Conservation (phyloP, 1,140 invertebrate species). For the Aphelenchoides avenae region DNA sequence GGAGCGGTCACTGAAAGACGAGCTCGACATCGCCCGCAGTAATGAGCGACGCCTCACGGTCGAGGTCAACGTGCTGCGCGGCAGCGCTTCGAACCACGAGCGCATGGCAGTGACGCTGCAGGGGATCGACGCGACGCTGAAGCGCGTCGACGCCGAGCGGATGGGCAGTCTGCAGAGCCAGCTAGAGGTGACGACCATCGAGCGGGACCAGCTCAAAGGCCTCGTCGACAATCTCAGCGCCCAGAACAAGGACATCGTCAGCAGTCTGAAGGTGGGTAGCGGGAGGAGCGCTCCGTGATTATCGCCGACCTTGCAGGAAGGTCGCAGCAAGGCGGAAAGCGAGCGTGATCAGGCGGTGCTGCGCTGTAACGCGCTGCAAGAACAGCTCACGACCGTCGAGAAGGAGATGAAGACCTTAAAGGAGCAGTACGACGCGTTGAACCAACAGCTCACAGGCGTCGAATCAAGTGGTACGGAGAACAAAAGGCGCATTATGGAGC, state of each 20-base stretch:
- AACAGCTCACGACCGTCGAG: slow-evolving; percentile 14
- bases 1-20: slow-evolving; percentile 19
- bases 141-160: slow-evolving; percentile 32
- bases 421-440: slow-evolving; percentile 18
- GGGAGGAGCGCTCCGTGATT: neutral
- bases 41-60: slow-evolving; percentile 14
- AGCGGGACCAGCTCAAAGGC: slow-evolving; percentile 30
- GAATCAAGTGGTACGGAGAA: neutral
- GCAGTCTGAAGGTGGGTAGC: slow-evolving; percentile 16
- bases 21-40: slow-evolving; percentile 17
- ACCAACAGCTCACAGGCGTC: slow-evolving; percentile 9
- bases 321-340: slow-evolving; percentile 7
- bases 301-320: slow-evolving; percentile 8
- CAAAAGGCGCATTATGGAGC: neutral
- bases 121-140: slow-evolving; percentile 25
- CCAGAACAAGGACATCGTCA: slow-evolving; percentile 21
- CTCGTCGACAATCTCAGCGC: slow-evolving; percentile 25
- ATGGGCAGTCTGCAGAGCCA: slow-evolving; percentile 18
- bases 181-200: slow-evolving; percentile 22
- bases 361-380: slow-evolving; percentile 14
- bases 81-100: slow-evolving; percentile 20
- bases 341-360: slow-evolving; percentile 20
- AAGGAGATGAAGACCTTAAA: slow-evolving; percentile 14
- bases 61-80: slow-evolving; percentile 26
- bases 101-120: slow-evolving; percentile 29